Percentiles rank a stretch among this genome's conserved stretches.
phyloP scores from a whole-genome alignment of 2,797 vertebrate species.

The Sebastes goodei region DNA sequence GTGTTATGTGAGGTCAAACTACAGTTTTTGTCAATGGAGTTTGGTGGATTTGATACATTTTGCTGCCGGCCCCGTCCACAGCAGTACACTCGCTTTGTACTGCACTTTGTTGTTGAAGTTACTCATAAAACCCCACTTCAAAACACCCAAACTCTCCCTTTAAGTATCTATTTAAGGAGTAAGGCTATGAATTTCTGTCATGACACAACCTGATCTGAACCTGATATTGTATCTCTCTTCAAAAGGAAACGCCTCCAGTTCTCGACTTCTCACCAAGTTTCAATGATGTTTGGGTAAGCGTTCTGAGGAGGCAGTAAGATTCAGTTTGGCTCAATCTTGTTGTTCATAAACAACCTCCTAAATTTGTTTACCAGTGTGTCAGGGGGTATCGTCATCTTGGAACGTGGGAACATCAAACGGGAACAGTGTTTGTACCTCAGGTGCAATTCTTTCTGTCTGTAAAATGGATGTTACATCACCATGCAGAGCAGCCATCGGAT shows the following conservation, averaged over 20 bases:
- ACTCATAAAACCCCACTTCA: not conserved
- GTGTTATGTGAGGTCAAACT: too few species aligned
- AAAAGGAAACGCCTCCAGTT: constrained; percentile 3
- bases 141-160: not conserved
- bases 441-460: constrained; percentile 43
- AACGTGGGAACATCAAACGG: constrained; percentile 50
- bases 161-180: not conserved
- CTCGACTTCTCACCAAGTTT: not conserved
- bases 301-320: not conserved
- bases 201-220: not conserved
- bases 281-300: not conserved
- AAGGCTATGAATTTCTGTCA: not conserved
- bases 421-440: constrained; percentile 46
- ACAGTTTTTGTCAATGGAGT: too few species aligned
- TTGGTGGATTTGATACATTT: too few species aligned
- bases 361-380: constrained; percentile 52
- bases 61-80: too few species aligned
- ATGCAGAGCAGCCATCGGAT: constrained; percentile 36
- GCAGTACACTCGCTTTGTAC: too few species aligned
- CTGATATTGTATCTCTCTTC: not conserved
- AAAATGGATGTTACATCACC: constrained; percentile 47
- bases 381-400: constrained; percentile 31
- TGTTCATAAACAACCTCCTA: constrained; percentile 33
- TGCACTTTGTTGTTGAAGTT: too few species aligned
- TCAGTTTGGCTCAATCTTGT: constrained; percentile 23